A percentile compares a stretch with the other conserved stretches of the same genome.
phyloP scores from a whole-genome alignment of 2,113 vertebrate genomes.

The Phyllopteryx taeniolatus region DNA sequence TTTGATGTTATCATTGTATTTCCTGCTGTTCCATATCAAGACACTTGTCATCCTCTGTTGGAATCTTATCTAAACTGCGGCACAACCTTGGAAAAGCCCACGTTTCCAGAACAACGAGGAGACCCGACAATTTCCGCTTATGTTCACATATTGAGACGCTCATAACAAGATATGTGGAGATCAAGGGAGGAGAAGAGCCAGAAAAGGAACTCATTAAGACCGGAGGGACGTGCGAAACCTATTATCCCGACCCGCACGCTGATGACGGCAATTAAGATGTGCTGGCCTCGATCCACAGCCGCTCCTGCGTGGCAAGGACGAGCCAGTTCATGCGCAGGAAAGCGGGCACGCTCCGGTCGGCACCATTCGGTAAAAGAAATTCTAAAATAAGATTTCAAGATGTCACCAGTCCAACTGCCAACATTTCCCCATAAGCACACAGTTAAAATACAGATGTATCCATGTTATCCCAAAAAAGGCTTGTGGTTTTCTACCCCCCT shows the following conservation, averaged over 20 bases:
- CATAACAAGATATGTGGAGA: constrained; percentile 65
- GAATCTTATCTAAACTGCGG: constrained; percentile 1
- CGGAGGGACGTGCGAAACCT: constrained; percentile 66
- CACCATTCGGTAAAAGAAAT: constrained; percentile 20
- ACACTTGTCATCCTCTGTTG: not conserved
- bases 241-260: constrained; percentile 68
- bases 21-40: constrained; percentile 32
- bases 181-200: constrained; percentile 54
- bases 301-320: constrained; percentile 54
- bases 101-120: constrained; percentile 33
- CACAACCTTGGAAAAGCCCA: not conserved
- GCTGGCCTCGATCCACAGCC: constrained; percentile 62
- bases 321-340: constrained; percentile 55
- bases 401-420: constrained; percentile 22
- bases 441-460: constrained; percentile 48
- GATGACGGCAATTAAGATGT: constrained; percentile 69
- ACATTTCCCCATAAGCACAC: constrained; percentile 24
- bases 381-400: no score
- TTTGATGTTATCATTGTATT: not conserved
- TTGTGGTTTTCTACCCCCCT: constrained; percentile 19
- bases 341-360: constrained; percentile 45
- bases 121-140: constrained; percentile 47
- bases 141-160: constrained; percentile 29
- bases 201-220: constrained; percentile 69
- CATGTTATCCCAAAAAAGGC: constrained; percentile 53